phyloP scores from a whole-genome alignment of 1,140 invertebrate species.

The Aporrectodea caliginosa region DNA sequence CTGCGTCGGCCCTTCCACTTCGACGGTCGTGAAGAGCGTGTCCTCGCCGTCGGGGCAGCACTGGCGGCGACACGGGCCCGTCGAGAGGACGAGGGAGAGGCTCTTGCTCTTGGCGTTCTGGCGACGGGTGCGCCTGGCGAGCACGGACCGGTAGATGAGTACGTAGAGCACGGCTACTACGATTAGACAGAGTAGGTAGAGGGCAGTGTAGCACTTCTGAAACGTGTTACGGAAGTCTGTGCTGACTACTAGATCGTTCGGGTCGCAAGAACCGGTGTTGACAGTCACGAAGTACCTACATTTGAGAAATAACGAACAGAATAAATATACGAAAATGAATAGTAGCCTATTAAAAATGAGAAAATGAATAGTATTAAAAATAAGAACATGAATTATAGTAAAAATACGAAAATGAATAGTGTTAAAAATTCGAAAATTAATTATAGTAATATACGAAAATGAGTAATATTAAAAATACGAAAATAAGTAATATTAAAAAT shows the following conservation, averaged over 20 bases:
- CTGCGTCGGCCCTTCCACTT: not conserved
- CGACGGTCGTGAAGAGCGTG: slow-evolving; percentile 21
- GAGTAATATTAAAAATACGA: no score
- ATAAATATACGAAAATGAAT: no score
- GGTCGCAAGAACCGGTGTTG: no score
- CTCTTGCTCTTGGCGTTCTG: slow-evolving; percentile 30
- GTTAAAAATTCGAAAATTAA: no score
- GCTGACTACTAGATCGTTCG: slow-evolving; percentile 19
- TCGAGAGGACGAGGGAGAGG: slow-evolving; percentile 15
- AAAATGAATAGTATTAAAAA: no score
- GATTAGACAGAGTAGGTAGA: slow-evolving; percentile 32
- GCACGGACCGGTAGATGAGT: slow-evolving; percentile 33
- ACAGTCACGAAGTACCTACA: no score
- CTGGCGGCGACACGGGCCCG: not conserved
- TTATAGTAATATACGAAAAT: no score
- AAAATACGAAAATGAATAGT: no score
- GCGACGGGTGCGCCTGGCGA: slow-evolving; percentile 20
- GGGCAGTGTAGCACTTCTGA: slow-evolving; percentile 31
- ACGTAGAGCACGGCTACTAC: slow-evolving; percentile 33
- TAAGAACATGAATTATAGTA: no score
- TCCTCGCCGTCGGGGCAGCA: slow-evolving; percentile 3
- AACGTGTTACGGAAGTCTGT: slow-evolving; percentile 19
- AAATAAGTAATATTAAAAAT: no score
- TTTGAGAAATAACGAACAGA: no score
- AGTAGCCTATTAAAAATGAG: no score